A percentile compares a stretch with the other conserved stretches of the same genome.
Conservation (phyloP, 2,888 invertebrate genomes). For the Eilema caniola region DNA sequence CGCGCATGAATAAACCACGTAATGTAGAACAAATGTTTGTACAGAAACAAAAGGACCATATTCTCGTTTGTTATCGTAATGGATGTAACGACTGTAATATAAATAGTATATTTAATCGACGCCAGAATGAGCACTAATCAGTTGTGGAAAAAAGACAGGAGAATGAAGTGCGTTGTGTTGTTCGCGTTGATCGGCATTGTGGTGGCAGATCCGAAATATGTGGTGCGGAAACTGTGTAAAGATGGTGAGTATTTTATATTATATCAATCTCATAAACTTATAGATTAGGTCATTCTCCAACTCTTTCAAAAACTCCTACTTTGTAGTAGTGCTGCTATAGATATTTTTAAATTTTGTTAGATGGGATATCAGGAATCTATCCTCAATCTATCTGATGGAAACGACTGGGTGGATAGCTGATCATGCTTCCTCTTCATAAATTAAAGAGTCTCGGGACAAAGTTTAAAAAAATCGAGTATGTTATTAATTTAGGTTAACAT, state of each 20-base stretch:
- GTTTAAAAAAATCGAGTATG: too few relatives aligned
- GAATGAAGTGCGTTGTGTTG: constrained; percentile 41
- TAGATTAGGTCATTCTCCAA: too few relatives aligned
- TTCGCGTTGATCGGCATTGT: constrained; percentile 35
- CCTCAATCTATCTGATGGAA: too few relatives aligned
- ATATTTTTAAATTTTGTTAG: too few relatives aligned
- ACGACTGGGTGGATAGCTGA: too few relatives aligned
- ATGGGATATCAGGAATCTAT: too few relatives aligned
- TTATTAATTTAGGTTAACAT: too few relatives aligned
- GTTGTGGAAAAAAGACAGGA: constrained; percentile 22
- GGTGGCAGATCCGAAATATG: constrained; percentile 52
- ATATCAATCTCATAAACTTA: neutral
- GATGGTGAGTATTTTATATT: constrained; percentile 59
- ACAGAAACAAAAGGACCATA: constrained; percentile 42
- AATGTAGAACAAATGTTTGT: constrained; percentile 31
- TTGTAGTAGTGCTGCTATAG: too few relatives aligned
- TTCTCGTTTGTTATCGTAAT: constrained; percentile 46
- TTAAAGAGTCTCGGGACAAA: too few relatives aligned
- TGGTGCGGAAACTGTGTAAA: constrained; percentile 68
- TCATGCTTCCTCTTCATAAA: too few relatives aligned
- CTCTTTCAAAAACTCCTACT: too few relatives aligned
- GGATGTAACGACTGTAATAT: constrained; percentile 14
- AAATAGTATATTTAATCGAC: constrained; percentile 23
- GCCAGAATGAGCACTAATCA: constrained; percentile 36
- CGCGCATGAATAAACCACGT: constrained; percentile 16